Conservation (phyloP, 2,113 vertebrate species). For the Pavo muticus region DNA sequence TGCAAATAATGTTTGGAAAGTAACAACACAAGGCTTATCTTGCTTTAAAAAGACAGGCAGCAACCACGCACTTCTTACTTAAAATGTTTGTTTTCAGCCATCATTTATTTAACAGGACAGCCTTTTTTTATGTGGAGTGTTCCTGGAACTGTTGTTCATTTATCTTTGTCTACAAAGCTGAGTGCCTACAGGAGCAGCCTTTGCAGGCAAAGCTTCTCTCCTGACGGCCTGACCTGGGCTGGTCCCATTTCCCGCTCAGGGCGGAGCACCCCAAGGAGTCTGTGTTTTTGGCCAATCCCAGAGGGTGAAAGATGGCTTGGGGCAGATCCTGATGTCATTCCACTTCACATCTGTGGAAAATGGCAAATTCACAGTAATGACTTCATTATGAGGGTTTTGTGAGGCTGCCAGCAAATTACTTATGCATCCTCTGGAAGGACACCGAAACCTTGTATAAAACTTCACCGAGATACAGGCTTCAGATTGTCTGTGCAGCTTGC, state of each 20-base stretch:
- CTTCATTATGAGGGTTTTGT: background rate
- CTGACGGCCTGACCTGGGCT: background rate
- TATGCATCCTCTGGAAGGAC: background rate
- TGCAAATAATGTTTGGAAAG: background rate
- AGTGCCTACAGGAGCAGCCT: background rate
- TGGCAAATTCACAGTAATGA: background rate
- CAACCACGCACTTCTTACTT: background rate
- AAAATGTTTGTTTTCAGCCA: background rate
- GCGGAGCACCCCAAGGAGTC: background rate
- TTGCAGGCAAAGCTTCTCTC: background rate
- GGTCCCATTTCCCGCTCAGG: rapidly evolving
- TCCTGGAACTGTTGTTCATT: background rate
- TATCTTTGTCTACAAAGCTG: background rate
- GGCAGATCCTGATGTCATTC: background rate
- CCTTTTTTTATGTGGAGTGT: background rate
- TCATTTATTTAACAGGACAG: background rate
- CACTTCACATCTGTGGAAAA: background rate
- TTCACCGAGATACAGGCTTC: background rate
- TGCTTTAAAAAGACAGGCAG: background rate
- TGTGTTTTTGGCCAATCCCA: background rate
- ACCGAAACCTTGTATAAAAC: background rate
- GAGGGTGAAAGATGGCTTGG: background rate
- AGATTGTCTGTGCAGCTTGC: background rate
- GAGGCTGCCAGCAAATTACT: constrained; percentile 24
- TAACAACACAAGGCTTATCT: background rate